A percentile compares a stretch with the other conserved stretches of the same genome.
Conservation (phyloP, 2,888 invertebrate species). For the Tetanocera ferruginea region DNA sequence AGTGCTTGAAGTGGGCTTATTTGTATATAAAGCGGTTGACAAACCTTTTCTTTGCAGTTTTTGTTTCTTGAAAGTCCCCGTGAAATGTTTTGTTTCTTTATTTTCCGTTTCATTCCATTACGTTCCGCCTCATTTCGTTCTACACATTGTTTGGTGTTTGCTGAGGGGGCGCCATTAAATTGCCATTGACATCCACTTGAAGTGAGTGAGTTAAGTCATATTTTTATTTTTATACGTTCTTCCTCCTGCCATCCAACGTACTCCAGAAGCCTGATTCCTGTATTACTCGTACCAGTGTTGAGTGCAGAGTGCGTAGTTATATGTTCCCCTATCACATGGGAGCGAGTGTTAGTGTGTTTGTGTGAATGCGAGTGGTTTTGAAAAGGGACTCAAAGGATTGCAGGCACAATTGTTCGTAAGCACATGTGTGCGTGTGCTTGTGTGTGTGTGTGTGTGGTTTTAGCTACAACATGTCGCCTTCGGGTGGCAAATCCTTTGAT, state of each 20-base stretch:
- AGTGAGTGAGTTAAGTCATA: conserved; percentile 45
- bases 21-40: neutral
- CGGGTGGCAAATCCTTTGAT: conserved; percentile 45
- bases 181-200: conserved; percentile 53
- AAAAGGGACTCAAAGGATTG: conserved; percentile 49
- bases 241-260: neutral
- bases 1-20: conserved; percentile 11
- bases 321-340: conserved; percentile 11
- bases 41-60: conserved; percentile 4
- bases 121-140: neutral
- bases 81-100: conserved; percentile 3
- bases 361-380: conserved; percentile 36
- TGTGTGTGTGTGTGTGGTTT: conserved; percentile 20
- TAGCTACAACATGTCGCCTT: conserved; percentile 44
- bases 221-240: neutral
- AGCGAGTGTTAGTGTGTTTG: conserved; percentile 22
- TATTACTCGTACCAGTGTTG: neutral
- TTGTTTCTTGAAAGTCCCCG: neutral
- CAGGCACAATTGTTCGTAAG: conserved; percentile 44
- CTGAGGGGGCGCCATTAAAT: conserved; percentile 51
- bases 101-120: conserved; percentile 10
- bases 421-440: neutral
- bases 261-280: neutral
- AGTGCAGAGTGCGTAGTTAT: neutral
- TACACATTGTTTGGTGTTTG: conserved; percentile 34